A percentile compares a stretch with the other conserved stretches of the same genome.
Conservation (phyloP, 2,888 invertebrate genomes). For the Sphinx pinastri region DNA sequence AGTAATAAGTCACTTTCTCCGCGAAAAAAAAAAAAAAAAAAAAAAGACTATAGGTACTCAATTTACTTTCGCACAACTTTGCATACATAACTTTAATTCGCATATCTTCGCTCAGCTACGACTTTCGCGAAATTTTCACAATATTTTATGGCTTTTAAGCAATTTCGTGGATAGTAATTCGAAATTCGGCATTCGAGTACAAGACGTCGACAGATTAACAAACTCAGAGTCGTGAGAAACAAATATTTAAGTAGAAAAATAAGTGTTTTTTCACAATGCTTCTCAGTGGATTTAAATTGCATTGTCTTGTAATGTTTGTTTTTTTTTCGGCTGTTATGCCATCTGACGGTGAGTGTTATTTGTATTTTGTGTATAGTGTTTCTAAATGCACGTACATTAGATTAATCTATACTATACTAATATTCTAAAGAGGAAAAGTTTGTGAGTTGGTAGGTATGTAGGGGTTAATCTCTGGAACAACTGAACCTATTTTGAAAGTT, state of each 20-base stretch:
- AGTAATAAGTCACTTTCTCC: too few relatives aligned
- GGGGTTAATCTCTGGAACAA: too few relatives aligned
- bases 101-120: conserved; percentile 4
- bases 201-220: conserved; percentile 38
- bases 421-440: too few relatives aligned
- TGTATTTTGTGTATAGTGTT: not conserved
- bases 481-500: too few relatives aligned
- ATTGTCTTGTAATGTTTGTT: conserved; percentile 17
- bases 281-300: conserved; percentile 6
- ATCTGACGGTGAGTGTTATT: conserved; percentile 17
- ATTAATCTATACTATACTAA: too few relatives aligned
- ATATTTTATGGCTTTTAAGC: conserved; percentile 38
- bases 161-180: conserved; percentile 39
- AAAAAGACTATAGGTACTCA: too few relatives aligned
- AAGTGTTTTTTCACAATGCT: conserved; percentile 24
- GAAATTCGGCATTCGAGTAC: conserved; percentile 45
- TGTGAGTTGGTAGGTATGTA: too few relatives aligned
- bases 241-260: conserved; percentile 22
- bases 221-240: conserved; percentile 34
- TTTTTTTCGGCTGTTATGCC: conserved; percentile 20
- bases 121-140: conserved; percentile 41
- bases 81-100: not conserved
- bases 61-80: too few relatives aligned
- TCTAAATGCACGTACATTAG: not conserved
- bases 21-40: too few relatives aligned